phyloP scores from a whole-genome alignment of 2,113 vertebrate species.

The Xiphophorus couchianus region DNA sequence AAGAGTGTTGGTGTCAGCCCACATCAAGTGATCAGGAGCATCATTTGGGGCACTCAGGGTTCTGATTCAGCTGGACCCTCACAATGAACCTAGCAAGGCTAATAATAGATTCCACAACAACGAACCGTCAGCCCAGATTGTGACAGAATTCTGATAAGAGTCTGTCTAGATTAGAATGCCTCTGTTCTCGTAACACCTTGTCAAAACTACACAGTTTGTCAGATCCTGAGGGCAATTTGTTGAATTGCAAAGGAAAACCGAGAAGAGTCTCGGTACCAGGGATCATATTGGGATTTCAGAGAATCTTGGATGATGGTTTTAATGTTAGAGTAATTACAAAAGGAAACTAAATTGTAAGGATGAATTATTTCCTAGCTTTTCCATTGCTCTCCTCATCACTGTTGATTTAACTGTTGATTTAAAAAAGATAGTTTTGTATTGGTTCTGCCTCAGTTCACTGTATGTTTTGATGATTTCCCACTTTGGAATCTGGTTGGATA shows the following conservation, averaged over 20 bases:
- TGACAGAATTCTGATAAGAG: slow-evolving; percentile 38
- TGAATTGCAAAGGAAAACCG: background rate
- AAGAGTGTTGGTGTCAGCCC: slow-evolving; percentile 18
- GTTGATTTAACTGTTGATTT: background rate
- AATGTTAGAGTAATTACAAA: background rate
- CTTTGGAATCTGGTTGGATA: background rate
- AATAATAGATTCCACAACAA: slow-evolving; percentile 67
- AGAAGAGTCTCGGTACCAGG: background rate
- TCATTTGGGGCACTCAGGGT: slow-evolving; percentile 6
- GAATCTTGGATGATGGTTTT: background rate
- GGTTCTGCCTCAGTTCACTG: background rate
- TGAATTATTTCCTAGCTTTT: too few relatives aligned
- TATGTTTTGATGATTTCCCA: background rate
- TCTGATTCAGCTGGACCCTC: slow-evolving; percentile 12
- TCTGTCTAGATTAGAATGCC: slow-evolving; percentile 26
- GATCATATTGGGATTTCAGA: background rate
- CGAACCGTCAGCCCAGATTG: slow-evolving; percentile 66
- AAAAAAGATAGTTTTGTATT: background rate
- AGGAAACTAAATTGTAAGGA: background rate
- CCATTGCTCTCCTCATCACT: too few relatives aligned
- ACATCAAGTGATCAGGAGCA: slow-evolving; percentile 11
- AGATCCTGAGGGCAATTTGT: background rate
- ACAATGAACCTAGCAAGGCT: slow-evolving; percentile 29
- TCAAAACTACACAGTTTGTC: background rate
- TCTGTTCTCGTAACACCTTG: slow-evolving; percentile 4